Conservation (phyloP, 2,113 vertebrate species). For the Prionailurus viverrinus region DNA sequence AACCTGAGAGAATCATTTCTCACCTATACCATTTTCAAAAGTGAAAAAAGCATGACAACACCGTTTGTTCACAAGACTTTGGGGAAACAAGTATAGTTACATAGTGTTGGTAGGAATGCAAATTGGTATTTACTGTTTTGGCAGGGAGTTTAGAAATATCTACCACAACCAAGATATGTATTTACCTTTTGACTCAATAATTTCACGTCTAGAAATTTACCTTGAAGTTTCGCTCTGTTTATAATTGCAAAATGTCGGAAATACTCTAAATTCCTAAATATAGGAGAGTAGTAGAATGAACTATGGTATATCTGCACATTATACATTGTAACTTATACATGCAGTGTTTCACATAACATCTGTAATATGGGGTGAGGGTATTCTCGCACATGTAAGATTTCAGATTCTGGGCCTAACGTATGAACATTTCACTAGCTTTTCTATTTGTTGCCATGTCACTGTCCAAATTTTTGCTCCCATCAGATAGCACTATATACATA, state of each 20-base stretch:
- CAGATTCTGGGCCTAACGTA: neutral
- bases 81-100: neutral
- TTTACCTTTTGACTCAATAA: constrained; percentile 15
- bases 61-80: neutral
- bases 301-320: neutral
- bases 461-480: neutral
- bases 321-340: neutral
- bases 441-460: neutral
- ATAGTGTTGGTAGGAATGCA: neutral
- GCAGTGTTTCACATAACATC: neutral
- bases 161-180: neutral
- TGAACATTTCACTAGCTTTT: neutral
- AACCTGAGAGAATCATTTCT: neutral
- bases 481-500: neutral
- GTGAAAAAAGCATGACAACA: neutral
- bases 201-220: neutral
- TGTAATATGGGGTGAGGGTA: neutral
- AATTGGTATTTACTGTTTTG: neutral
- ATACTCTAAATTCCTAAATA: neutral
- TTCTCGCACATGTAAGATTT: neutral
- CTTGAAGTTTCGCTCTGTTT: neutral
- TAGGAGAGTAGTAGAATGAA: neutral
- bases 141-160: neutral
- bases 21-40: neutral
- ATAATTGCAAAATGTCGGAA: neutral